phyloP scores from a whole-genome alignment of 2,888 invertebrate species.

The Agonopterix arenella region DNA sequence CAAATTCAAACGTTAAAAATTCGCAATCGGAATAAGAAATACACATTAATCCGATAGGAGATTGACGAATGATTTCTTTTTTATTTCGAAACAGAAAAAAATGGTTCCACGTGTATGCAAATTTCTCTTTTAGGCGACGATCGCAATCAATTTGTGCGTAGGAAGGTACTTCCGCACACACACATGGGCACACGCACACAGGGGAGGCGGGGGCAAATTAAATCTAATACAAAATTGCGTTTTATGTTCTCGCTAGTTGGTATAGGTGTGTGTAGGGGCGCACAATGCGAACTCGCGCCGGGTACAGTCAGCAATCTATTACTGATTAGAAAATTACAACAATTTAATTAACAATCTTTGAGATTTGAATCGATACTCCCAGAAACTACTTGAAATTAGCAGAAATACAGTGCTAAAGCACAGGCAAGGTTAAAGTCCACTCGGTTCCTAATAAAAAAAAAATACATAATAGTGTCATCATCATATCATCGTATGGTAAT shows the following conservation, averaged over 20 bases:
- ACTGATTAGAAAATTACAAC: constrained; percentile 28
- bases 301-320: constrained; percentile 50
- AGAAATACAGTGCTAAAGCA: too few relatives aligned
- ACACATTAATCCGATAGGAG: constrained; percentile 29
- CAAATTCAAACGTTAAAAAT: neutral
- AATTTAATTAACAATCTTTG: neutral
- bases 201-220: constrained; percentile 62
- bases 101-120: constrained; percentile 62
- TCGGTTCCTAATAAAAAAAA: too few relatives aligned
- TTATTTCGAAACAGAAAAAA: constrained; percentile 29
- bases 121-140: constrained; percentile 69
- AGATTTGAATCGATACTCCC: too few relatives aligned
- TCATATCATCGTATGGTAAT: too few relatives aligned
- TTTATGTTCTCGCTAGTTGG: constrained; percentile 70
- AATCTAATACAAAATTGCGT: constrained; percentile 78
- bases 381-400: too few relatives aligned
- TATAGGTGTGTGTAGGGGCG: constrained; percentile 60
- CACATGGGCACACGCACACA: constrained; percentile 35
- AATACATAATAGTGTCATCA: too few relatives aligned
- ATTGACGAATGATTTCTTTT: constrained; percentile 43
- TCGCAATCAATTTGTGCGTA: constrained; percentile 76
- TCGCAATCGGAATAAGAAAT: constrained; percentile 15
- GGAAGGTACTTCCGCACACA: constrained; percentile 43
- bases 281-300: constrained; percentile 62
- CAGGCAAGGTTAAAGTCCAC: neutral